Base-by-base conservation (phyloP, 2,113 vertebrate genomes). In the Myrmecophaga tridactyla region DNA sequence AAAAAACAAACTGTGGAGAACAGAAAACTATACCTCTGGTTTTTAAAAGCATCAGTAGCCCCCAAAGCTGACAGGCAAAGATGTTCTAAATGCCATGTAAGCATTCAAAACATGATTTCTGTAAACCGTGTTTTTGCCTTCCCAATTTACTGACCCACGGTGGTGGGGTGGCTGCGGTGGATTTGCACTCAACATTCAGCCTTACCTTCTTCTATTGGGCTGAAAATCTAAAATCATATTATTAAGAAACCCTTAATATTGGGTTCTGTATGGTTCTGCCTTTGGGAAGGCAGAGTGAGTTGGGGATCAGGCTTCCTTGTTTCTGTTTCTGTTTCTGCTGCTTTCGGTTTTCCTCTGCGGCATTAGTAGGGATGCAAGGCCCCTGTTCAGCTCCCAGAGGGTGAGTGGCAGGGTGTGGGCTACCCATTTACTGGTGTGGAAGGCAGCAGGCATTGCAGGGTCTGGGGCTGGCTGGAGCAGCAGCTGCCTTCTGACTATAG, bases 321-420 rank as follows among this genome's bases (percentile, higher is more conserved):
- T 56, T 86, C 41, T 56, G 51, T 25, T 70, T 72, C 84, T 65
- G 51, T 56, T 56, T 56, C 53, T 20, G 15, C 8, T 67, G 1
- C 51, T 53, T 62, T 58, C 25, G 23, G 9, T 31, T 84, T 48
- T 23, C 3, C n/a, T 31, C 1, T 10, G 27, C 3, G 31, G 13
- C 14, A 1, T 70, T 48, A 20, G n/a, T 14, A 41, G 48, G 15
- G 7, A 17, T 6, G 4, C 39, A 65, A 41, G 31, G 4, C 7
- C 4, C 4, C 10, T 0, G 3, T 4, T 4, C 36, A 41, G 20
- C 29, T 36, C 18, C 6, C 14, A 25, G 15, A 4, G 10, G 31
- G 17, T 46, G 27, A 67, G 90, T 14, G 36, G 34, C 29, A 83
- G 21, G 36, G n/a, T 1, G 1, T 3, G 4, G 39, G 11, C 2